Evolutionary conservation across 2,113 vertebrate species (phyloP).

Genomic region (Neodontobutis hainanensis): DNA sequence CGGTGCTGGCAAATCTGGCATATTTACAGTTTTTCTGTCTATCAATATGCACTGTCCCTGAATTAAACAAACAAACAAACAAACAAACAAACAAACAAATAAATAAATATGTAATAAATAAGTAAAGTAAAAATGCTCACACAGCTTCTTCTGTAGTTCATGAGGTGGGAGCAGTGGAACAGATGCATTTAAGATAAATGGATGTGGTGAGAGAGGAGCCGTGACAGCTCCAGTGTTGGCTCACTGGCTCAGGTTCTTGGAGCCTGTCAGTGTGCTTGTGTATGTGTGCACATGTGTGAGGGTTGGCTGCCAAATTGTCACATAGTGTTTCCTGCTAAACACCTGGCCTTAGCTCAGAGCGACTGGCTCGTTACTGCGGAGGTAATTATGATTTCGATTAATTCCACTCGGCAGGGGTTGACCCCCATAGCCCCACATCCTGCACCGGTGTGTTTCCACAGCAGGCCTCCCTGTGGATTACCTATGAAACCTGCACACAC

Average conservation of each 20-base stretch:
- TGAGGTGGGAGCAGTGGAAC: slow-evolving; percentile 52
- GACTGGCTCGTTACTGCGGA: slow-evolving; percentile 46
- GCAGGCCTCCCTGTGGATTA: slow-evolving; percentile 29
- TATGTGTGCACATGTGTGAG: slow-evolving; percentile 30
- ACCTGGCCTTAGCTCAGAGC: slow-evolving; percentile 50
- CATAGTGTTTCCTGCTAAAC: slow-evolving; percentile 55
- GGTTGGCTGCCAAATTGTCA: slow-evolving; percentile 47
- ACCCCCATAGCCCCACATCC: slow-evolving; percentile 40
- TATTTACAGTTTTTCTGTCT: too few species aligned
- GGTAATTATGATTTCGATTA: slow-evolving; percentile 53
- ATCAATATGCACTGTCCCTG: too few species aligned
- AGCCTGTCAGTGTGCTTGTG: slow-evolving; percentile 9
- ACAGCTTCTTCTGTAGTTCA: slow-evolving; percentile 51
- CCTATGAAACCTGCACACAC: slow-evolving; percentile 34
- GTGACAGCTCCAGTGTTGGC: slow-evolving; percentile 46
- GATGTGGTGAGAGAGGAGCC: slow-evolving; percentile 53
- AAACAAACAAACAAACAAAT: too few species aligned
- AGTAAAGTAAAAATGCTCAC: slow-evolving; percentile 44
- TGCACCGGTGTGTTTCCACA: slow-evolving; percentile 41
- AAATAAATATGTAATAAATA: too few species aligned
- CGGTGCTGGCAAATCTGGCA: too few species aligned
- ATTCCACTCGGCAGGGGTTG: slow-evolving; percentile 47
- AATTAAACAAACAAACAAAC: too few species aligned
- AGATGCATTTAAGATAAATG: slow-evolving; percentile 55
- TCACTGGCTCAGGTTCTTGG: slow-evolving; percentile 32